A percentile compares a stretch with the other conserved stretches of the same genome.
phyloP scores from a whole-genome alignment of 2,888 invertebrate genomes.

The Liopterus haemorrhoidalis region DNA sequence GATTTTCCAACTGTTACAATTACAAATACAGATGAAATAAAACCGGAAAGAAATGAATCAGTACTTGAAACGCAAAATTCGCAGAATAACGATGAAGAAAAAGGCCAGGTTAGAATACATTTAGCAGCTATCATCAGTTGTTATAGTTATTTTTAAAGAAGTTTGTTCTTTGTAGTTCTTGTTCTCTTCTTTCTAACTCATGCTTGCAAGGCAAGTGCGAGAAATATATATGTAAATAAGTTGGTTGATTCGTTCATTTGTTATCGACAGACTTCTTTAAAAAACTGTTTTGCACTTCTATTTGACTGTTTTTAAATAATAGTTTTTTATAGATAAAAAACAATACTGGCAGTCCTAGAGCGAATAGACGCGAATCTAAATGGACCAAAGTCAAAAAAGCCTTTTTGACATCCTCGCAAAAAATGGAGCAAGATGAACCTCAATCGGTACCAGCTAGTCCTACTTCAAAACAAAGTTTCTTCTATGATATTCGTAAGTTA shows the following conservation, averaged over 20 bases:
- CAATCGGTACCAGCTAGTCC: conserved; percentile 15
- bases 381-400: conserved; percentile 71
- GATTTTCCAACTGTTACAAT: conserved; percentile 14
- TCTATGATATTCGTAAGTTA: conserved; percentile 16
- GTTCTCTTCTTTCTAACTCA: too few species aligned
- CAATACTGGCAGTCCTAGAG: conserved; percentile 9
- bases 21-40: conserved; percentile 18
- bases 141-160: too few species aligned
- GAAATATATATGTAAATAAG: too few species aligned
- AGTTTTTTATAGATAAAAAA: conserved; percentile 7
- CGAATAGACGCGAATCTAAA: conserved; percentile 56
- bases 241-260: neutral
- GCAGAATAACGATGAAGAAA: conserved; percentile 38
- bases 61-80: conserved; percentile 35
- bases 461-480: conserved; percentile 12
- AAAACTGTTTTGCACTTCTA: neutral
- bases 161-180: too few species aligned
- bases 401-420: conserved; percentile 49
- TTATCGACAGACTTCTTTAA: neutral
- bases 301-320: too few species aligned
- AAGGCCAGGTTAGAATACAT: conserved; percentile 27
- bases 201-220: too few species aligned
- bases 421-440: conserved; percentile 11
- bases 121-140: too few species aligned
- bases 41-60: too few species aligned